Conservation (phyloP, 2,888 invertebrate genomes). For the Pharmacophagus antenor region DNA sequence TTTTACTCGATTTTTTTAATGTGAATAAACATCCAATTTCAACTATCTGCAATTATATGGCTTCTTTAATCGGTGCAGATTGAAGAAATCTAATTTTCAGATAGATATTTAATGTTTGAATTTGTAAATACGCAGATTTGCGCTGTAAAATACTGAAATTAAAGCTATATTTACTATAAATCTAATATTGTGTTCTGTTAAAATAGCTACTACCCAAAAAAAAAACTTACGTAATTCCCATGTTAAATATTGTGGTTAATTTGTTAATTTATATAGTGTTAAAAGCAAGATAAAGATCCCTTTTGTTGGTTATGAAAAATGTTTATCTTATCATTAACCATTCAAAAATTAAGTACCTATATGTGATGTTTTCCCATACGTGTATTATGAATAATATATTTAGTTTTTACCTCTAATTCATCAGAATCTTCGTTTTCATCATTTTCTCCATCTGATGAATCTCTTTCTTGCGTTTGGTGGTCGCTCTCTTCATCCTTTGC, state of each 20-base stretch:
- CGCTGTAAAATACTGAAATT: slow-evolving; percentile 6
- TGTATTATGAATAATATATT: too few species aligned
- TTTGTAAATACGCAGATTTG: too few species aligned
- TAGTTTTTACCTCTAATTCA: slow-evolving; percentile 78
- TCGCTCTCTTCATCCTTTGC: slow-evolving; percentile 43
- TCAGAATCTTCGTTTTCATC: slow-evolving; percentile 85
- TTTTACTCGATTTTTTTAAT: too few species aligned
- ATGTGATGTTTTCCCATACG: too few species aligned
- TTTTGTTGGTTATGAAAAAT: slow-evolving; percentile 9
- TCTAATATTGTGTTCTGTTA: slow-evolving; percentile 1
- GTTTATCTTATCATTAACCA: not conserved
- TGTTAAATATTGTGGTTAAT: not conserved
- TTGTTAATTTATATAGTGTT: slow-evolving; percentile 10
- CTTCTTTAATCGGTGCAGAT: too few species aligned
- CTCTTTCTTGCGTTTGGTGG: slow-evolving; percentile 61
- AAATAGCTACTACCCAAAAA: slow-evolving; percentile 1
- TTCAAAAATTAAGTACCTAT: not conserved
- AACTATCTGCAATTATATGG: too few species aligned
- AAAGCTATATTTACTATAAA: slow-evolving; percentile 5
- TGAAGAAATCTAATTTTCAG: slow-evolving; percentile 8
- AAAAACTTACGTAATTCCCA: not conserved
- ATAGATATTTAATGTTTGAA: too few species aligned
- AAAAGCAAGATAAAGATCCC: slow-evolving; percentile 7
- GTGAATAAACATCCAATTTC: too few species aligned
- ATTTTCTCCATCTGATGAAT: slow-evolving; percentile 81